A percentile compares a stretch with the other conserved stretches of the same genome.
Evolutionary conservation across 2,888 invertebrate genomes (phyloP).

Genomic region (Epinotia ramella): DNA sequence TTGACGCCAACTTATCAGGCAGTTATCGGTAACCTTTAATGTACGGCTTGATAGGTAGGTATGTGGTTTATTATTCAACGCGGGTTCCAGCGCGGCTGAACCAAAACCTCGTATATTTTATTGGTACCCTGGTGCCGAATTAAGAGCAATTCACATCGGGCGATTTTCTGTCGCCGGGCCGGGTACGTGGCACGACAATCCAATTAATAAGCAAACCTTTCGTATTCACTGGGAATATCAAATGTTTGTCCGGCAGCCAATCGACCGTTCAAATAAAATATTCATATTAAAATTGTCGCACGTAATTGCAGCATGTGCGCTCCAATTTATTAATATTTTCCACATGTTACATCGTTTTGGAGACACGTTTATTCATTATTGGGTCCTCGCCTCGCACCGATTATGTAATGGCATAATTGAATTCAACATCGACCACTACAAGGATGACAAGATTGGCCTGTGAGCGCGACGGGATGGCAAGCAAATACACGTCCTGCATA

Average conservation of each 20-base stretch:
- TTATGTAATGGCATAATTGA: not conserved
- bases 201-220: constrained; percentile 82
- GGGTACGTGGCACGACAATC: constrained; percentile 72
- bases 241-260: constrained; percentile 73
- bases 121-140: constrained; percentile 66
- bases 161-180: constrained; percentile 67
- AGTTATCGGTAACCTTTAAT: constrained; percentile 43
- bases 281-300: constrained; percentile 73
- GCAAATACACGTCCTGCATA: no score
- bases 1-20: not conserved
- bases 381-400: not conserved
- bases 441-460: not conserved
- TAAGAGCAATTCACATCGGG: constrained; percentile 76
- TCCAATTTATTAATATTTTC: constrained; percentile 36
- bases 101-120: constrained; percentile 66
- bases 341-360: constrained; percentile 29
- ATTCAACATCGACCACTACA: not conserved
- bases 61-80: constrained; percentile 68
- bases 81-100: constrained; percentile 61
- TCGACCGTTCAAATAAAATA: constrained; percentile 76
- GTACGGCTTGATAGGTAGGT: constrained; percentile 49
- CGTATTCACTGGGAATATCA: constrained; percentile 78
- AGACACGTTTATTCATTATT: constrained; percentile 12
- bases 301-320: constrained; percentile 60
- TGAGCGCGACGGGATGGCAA: no score